These are phyloP conservation scores for Brachionus paranguensis DNA, from an alignment of 1,140 invertebrate species.

Conservation along the genomic window DNA sequence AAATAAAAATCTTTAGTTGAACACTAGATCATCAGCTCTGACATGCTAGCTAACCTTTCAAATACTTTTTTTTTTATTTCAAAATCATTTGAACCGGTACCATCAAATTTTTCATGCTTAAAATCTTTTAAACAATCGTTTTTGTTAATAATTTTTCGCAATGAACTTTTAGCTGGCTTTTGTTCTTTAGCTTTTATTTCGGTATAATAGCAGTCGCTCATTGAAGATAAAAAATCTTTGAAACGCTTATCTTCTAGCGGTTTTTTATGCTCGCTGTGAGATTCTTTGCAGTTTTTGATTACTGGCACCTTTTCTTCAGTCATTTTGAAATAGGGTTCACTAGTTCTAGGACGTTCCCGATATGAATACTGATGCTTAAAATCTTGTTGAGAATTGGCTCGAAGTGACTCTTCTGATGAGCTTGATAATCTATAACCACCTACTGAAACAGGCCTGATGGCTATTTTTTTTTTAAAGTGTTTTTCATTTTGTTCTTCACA, in stretches of 20 bases:
- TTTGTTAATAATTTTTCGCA: neutral
- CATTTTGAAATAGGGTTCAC: neutral
- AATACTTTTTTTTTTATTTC: constrained; percentile 4
- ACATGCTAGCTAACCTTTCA: neutral
- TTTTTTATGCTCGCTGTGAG: neutral
- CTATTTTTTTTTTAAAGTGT: neutral
- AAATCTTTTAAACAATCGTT: neutral
- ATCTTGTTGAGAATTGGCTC: neutral
- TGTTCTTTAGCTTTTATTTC: neutral
- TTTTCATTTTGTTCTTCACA: neutral
- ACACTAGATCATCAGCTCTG: neutral
- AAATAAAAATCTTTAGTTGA: neutral
- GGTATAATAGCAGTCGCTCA: neutral
- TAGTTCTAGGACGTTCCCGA: neutral
- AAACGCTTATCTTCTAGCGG: neutral
- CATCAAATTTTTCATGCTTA: neutral
- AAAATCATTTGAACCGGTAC: neutral
- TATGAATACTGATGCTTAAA: neutral
- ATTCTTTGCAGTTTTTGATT: neutral
- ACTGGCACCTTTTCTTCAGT: neutral
- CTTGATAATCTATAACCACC: neutral
- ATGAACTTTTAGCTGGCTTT: neutral
- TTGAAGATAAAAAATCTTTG: neutral
- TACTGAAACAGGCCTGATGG: neutral
- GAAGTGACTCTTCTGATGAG: neutral